These are phyloP conservation scores for Camponotus fellah DNA, from an alignment of 2,888 invertebrate species.

Conservation along the genomic window DNA sequence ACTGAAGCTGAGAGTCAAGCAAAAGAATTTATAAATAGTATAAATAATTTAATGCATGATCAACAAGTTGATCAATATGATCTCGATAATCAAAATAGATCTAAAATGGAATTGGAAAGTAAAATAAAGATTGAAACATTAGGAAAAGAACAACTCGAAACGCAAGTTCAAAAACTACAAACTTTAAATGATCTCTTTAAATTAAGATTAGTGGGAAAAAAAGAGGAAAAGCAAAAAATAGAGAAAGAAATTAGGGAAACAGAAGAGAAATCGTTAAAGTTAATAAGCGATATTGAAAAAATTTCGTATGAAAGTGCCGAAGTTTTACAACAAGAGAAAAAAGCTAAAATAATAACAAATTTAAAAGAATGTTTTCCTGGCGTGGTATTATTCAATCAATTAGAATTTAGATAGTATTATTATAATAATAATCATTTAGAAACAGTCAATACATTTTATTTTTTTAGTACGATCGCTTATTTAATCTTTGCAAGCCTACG, in stretches of 20 bases:
- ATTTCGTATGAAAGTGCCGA: conserved; percentile 96
- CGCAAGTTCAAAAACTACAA: conserved; percentile 94
- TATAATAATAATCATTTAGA: conserved; percentile 6
- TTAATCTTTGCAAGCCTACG: conserved; percentile 98
- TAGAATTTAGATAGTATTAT: conserved; percentile 1
- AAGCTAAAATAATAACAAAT: conserved; percentile 97
- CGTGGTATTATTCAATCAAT: conserved; percentile 86
- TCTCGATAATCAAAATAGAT: conserved; percentile 94
- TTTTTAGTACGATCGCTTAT: conserved; percentile 95
- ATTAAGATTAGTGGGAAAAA: conserved; percentile 93
- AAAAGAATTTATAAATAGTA: conserved; percentile 94
- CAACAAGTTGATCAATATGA: conserved; percentile 97
- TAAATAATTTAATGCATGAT: conserved; percentile 96
- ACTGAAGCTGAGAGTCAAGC: conserved; percentile 96
- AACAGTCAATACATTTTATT: conserved; percentile 33
- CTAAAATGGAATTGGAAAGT: conserved; percentile 93
- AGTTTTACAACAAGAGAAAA: conserved; percentile 95
- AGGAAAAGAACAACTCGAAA: conserved; percentile 95
- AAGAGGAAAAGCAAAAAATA: conserved; percentile 91
- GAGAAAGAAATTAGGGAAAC: conserved; percentile 94
- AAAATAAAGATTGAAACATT: conserved; percentile 94
- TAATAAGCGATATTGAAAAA: conserved; percentile 93
- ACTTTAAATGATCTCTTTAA: conserved; percentile 91
- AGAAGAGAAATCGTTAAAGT: conserved; percentile 91
- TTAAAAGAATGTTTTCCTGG: conserved; percentile 97